Conservation (phyloP, 2,797 vertebrate genomes). For the Scolopax bukidnonensis region DNA sequence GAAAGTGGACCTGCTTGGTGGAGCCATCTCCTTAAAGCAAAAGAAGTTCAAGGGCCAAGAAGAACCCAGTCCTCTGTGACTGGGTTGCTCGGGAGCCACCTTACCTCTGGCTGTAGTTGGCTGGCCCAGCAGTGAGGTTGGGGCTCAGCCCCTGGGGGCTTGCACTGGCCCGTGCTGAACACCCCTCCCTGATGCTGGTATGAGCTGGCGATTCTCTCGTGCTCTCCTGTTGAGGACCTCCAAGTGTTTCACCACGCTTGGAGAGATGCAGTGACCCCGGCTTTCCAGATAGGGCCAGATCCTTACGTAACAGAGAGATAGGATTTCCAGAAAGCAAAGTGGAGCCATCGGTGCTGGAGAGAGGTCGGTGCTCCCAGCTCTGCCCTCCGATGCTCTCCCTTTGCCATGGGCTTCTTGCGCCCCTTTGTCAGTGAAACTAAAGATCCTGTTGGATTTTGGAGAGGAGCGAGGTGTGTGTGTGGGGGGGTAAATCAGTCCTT, state of each 20-base stretch:
- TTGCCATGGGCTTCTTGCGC: background rate
- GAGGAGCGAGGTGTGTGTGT: background rate
- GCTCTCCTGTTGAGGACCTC: slow-evolving; percentile 36
- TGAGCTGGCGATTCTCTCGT: background rate
- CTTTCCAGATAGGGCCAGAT: slow-evolving; percentile 50
- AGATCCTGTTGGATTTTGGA: background rate
- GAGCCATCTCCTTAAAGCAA: slow-evolving; percentile 17
- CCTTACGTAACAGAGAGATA: slow-evolving; percentile 45
- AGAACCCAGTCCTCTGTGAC: background rate
- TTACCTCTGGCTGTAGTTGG: background rate
- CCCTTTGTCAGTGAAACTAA: background rate
- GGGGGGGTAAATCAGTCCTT: background rate
- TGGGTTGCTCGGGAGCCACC: background rate
- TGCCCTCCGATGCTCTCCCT: background rate
- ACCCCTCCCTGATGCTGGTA: background rate
- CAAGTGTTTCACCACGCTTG: slow-evolving; percentile 27
- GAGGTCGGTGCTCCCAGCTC: slow-evolving; percentile 13
- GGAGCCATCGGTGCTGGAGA: background rate
- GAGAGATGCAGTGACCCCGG: slow-evolving; percentile 17
- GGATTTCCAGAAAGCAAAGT: slow-evolving; percentile 39
- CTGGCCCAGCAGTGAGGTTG: background rate
- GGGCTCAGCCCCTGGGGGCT: background rate
- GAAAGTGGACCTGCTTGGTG: slow-evolving; percentile 57
- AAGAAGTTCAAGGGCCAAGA: background rate
- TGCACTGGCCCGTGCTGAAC: rapidly evolving